These are phyloP conservation scores for Alviniconcha strummeri DNA, from an alignment of 2,888 invertebrate genomes.

Conservation along the genomic window DNA sequence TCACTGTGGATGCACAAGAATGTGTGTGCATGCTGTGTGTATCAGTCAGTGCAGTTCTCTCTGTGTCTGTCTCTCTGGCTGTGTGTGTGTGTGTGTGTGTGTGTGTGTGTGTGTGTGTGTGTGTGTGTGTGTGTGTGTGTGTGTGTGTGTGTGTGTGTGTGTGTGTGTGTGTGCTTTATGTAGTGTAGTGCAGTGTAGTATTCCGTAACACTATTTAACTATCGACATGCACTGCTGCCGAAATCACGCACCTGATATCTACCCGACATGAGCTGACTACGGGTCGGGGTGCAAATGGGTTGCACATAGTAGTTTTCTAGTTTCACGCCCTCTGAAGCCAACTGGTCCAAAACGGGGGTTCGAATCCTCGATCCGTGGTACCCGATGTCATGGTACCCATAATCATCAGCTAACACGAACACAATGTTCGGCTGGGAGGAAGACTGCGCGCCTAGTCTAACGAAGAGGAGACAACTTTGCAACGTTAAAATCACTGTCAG, in stretches of 20 bases:
- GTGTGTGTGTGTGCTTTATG: too few species aligned
- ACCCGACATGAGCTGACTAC: slow-evolving; percentile 68
- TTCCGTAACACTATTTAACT: too few species aligned
- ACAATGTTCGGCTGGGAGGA: slow-evolving; percentile 47
- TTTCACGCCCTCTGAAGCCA: slow-evolving; percentile 62
- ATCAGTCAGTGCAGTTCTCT: too few species aligned
- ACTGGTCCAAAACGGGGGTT: slow-evolving; percentile 58
- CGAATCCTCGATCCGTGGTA: slow-evolving; percentile 66
- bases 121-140: too few species aligned
- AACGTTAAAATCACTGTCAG: too few species aligned
- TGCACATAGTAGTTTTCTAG: slow-evolving; percentile 60
- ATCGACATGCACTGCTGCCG: too few species aligned
- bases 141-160: too few species aligned
- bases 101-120: not conserved
- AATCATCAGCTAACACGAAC: slow-evolving; percentile 68
- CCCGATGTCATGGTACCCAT: slow-evolving; percentile 68
- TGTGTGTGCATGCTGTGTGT: too few species aligned
- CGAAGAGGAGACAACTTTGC: too few species aligned
- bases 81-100: not conserved
- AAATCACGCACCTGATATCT: slow-evolving; percentile 61
- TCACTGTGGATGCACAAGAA: not conserved
- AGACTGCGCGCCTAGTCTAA: too few species aligned
- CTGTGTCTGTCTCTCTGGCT: too few species aligned
- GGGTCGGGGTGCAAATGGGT: slow-evolving; percentile 68
- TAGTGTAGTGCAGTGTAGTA: too few species aligned